Conservation (phyloP, 2,113 vertebrate species). For the Lycocorax pyrrhopterus region DNA sequence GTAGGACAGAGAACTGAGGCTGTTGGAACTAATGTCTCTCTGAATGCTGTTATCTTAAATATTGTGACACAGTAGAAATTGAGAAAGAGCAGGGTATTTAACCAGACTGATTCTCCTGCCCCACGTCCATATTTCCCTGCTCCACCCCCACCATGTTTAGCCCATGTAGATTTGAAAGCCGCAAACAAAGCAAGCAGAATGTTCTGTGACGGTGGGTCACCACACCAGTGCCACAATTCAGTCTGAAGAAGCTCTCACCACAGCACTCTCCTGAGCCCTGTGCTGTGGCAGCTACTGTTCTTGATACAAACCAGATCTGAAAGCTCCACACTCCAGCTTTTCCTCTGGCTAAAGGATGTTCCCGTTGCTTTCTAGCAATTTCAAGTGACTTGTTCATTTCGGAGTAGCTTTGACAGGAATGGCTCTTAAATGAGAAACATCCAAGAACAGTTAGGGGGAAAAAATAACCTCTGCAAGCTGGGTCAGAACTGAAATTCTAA, state of each 20-base stretch:
- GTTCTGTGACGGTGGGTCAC: not conserved
- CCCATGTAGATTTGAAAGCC: not conserved
- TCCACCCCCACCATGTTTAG: rapidly evolving
- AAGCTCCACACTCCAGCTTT: not conserved
- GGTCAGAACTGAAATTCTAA: not conserved
- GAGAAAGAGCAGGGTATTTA: not conserved
- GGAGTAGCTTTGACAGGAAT: not conserved
- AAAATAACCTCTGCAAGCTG: not conserved
- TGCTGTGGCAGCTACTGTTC: not conserved
- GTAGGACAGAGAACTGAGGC: not conserved
- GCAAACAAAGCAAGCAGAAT: not conserved
- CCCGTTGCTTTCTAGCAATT: not conserved
- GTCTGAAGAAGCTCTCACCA: not conserved
- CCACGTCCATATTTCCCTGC: rapidly evolving
- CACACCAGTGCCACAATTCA: not conserved
- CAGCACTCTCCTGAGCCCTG: not conserved
- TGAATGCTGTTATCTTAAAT: not conserved
- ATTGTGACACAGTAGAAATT: not conserved
- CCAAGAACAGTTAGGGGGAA: not conserved
- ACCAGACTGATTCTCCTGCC: not conserved
- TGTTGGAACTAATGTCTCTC: not conserved
- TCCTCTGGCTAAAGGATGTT: not conserved
- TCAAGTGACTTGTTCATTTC: not conserved
- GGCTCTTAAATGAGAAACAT: not conserved
- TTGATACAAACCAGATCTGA: not conserved